phyloP scores from a whole-genome alignment of 2,888 invertebrate species.

The Tetragnatha montana region DNA sequence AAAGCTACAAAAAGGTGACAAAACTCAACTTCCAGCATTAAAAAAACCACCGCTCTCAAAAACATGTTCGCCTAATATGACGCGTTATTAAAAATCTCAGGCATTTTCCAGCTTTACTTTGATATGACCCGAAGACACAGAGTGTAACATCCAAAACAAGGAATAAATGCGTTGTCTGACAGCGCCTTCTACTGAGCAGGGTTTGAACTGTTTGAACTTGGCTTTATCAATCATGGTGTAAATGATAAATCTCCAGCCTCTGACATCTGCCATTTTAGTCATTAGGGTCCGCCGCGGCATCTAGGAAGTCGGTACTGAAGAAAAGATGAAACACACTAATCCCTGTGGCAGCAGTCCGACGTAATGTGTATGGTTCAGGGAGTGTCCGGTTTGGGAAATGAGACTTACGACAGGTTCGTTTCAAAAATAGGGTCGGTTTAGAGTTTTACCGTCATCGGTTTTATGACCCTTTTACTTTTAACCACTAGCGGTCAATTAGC shows the following conservation, averaged over 20 bases:
- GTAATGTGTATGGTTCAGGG: too few species aligned
- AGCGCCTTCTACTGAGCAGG: constrained; percentile 32
- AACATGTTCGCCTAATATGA: constrained; percentile 35
- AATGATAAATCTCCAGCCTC: constrained; percentile 58
- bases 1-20: background rate
- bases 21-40: background rate
- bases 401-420: too few species aligned
- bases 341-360: too few species aligned
- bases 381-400: too few species aligned
- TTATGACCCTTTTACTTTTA: too few species aligned
- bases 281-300: constrained; percentile 49
- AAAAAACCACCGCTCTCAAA: constrained; percentile 21
- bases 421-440: too few species aligned
- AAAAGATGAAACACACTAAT: background rate
- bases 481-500: too few species aligned
- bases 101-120: background rate
- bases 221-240: constrained; percentile 57
- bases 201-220: constrained; percentile 53
- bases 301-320: constrained; percentile 37
- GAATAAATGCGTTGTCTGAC: constrained; percentile 27
- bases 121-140: constrained; percentile 27
- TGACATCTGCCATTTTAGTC: constrained; percentile 65
- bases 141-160: constrained; percentile 17
- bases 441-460: too few species aligned
- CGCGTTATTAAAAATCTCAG: constrained; percentile 16